Evolutionary conservation across 2,888 invertebrate species (phyloP), one percentile per base, ranked within the genome.

Genomic region (Siphonodentalium dalli): DNA sequence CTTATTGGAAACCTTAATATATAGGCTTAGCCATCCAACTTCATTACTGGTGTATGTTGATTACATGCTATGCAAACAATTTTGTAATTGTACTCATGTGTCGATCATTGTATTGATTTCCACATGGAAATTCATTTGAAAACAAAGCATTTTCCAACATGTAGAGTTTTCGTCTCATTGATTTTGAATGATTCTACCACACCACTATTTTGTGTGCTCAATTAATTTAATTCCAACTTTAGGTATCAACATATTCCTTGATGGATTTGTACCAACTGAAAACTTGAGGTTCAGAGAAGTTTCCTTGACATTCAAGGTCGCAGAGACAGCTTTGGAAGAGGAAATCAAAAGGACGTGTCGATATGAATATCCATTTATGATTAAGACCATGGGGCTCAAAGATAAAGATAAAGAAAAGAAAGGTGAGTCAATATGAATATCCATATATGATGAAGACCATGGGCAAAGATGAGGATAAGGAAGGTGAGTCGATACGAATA

Each of bases 231-330:
- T 11, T 31, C 31, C 31, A 31, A 31, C 9, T 11, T 31, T n/a
- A 90, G 90, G 91, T 74, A 99, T 99, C 77, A 99, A 99, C 82
- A 98, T 99, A 77, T 99, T 99, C 86, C 87, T 99, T 75, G 99
- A 99, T 83, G 99, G 99, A 42, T 99, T 97, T 84, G 96, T 99
- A 21, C 98, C 98, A 20, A 98, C 99, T 15, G 99, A 99, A 84
- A 99, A 99, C 84, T 88, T 99, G 84, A 88, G 99, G 78, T 99
- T 99, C 86, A 88, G 99, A 57, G 97, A 99, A 68, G 92, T 93
- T 80, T 95, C 97, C 1, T 85, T 99, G 42, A 91, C 96, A 13
- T 99, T 99, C 83, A 99, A 98, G 85, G 98, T 99, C 1, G 93
- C 98, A 0, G 99, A 99, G 81, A 95, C 95, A 49, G 95, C 97